Evolutionary conservation across 2,797 vertebrate species (phyloP), one percentile per base, ranked within the genome.

Genomic region (Smutsia temminckii): DNA sequence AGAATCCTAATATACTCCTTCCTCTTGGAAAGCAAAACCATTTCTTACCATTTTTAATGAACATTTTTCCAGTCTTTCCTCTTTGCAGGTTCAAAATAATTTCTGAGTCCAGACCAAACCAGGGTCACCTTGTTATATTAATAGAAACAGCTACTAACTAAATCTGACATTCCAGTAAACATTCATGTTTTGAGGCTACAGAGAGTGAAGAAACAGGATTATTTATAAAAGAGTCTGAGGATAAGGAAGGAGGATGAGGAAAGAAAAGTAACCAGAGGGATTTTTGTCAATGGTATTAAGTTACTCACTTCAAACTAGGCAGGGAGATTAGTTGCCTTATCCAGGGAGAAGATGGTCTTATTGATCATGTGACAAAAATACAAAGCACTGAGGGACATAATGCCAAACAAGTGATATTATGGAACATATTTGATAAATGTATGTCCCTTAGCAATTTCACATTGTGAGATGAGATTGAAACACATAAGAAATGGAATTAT

Each of bases 381-480:
- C 42, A 2, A 78, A 34, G 10, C 87, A 57, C 78, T 64, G 85
- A 95, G 93, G 66, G 20, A 95, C 95, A 85, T 34, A 42, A 78
- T 32, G 20, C 74, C 81, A 93, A 97, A 90, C 25, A 89, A 94
- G 63, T 37, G 89, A 34, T 53, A 90, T 74, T 53, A 23, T 13
- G 68, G 16, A 68, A 25, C 34, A 66, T 21, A 59, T n/a, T 95
- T 95, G 75, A 96, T 92, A 95, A 97, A 37, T 95, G 25, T 91
- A 34, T 91, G 17, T 96, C 57, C 91, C 7, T 16, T 64, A 92
- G 68, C 53, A 96, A 74, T 78, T 95, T 93, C 21, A 84, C 72
- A 66, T 64, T 64, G n/a, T 85, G 23, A 79, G 74, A 95, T 89
- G 46, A 97, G 57, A 53, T 37, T 63, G 95, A 97, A 97, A 86